Percentiles rank a stretch among this genome's conserved stretches.
Conservation (phyloP, 1,140 invertebrate genomes). For the Aporrectodea caliginosa region DNA sequence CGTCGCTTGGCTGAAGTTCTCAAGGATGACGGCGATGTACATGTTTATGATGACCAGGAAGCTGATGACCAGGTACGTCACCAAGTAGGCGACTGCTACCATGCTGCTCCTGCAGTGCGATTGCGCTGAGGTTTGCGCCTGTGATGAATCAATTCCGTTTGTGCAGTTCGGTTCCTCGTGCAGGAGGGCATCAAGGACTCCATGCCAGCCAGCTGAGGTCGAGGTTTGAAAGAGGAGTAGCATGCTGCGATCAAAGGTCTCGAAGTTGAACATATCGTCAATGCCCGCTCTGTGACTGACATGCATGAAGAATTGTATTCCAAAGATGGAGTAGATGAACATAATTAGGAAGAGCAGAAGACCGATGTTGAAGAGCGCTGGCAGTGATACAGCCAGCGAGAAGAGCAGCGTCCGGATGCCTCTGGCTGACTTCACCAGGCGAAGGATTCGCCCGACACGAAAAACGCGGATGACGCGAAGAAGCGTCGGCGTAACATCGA, state of each 20-base stretch:
- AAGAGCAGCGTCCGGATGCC: constrained; percentile 94
- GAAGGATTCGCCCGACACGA: constrained; percentile 91
- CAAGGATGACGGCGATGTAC: constrained; percentile 98
- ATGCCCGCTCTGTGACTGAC: constrained; percentile 87
- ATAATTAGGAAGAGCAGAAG: constrained; percentile 94
- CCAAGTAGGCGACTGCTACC: constrained; percentile 87
- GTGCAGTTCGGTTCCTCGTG: constrained; percentile 75
- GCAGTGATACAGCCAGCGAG: constrained; percentile 94
- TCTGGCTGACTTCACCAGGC: constrained; percentile 89
- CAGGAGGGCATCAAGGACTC: constrained; percentile 89
- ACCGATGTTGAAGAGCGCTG: constrained; percentile 97
- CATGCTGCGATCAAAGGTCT: constrained; percentile 96
- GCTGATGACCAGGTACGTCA: constrained; percentile 93
- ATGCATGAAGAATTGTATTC: constrained; percentile 99
- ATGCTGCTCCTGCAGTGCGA: constrained; percentile 89
- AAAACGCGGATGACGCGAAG: constrained; percentile 94
- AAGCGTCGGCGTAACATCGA: constrained; percentile 82
- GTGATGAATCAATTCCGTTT: constrained; percentile 56
- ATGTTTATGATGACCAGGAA: constrained; percentile 98
- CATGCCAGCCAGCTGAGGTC: constrained; percentile 94
- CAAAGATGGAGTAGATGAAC: constrained; percentile 99
- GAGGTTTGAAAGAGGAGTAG: constrained; percentile 98
- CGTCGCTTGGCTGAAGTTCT: constrained; percentile 96
- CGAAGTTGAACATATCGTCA: constrained; percentile 96
- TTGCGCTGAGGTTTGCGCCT: no score